These are phyloP conservation scores for Flexamia atlantica DNA, from an alignment of 2,888 invertebrate species.

Conservation along the genomic window DNA sequence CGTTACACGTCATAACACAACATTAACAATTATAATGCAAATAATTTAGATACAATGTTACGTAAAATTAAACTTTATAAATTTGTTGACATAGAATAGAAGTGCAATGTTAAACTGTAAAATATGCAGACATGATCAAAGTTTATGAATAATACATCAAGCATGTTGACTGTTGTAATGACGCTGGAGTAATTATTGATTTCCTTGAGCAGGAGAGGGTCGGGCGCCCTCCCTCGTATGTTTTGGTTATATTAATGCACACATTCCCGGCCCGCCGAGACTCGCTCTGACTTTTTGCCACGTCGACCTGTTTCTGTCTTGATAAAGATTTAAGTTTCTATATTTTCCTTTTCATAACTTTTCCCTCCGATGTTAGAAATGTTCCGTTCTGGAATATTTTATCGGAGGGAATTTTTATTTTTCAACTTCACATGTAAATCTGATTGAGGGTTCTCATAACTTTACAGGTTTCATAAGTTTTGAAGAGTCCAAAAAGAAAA, in stretches of 20 bases:
- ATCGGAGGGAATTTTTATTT: background rate
- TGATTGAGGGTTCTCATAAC: background rate
- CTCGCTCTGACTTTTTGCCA: constrained; percentile 38
- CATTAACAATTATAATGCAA: too few species aligned
- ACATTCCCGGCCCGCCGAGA: constrained; percentile 3
- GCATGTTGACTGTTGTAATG: constrained; percentile 37
- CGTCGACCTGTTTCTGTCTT: constrained; percentile 27
- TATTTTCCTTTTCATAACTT: constrained; percentile 28
- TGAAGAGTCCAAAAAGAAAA: too few species aligned
- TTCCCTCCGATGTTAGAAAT: constrained; percentile 14
- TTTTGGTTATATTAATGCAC: constrained; percentile 41
- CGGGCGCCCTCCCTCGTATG: background rate
- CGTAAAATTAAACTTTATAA: too few species aligned
- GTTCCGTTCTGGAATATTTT: background rate
- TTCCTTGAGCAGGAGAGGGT: constrained; percentile 27
- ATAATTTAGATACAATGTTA: too few species aligned
- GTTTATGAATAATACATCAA: constrained; percentile 16
- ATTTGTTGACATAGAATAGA: too few species aligned
- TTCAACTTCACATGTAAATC: constrained; percentile 4
- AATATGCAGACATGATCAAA: constrained; percentile 11
- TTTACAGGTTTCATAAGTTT: background rate
- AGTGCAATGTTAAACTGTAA: background rate
- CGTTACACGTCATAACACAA: too few species aligned
- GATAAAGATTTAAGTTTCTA: constrained; percentile 29
- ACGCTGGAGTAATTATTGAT: constrained; percentile 44